Base-by-base conservation (phyloP, 2,113 vertebrate genomes). In the Speoplatyrhinus poulsoni region DNA sequence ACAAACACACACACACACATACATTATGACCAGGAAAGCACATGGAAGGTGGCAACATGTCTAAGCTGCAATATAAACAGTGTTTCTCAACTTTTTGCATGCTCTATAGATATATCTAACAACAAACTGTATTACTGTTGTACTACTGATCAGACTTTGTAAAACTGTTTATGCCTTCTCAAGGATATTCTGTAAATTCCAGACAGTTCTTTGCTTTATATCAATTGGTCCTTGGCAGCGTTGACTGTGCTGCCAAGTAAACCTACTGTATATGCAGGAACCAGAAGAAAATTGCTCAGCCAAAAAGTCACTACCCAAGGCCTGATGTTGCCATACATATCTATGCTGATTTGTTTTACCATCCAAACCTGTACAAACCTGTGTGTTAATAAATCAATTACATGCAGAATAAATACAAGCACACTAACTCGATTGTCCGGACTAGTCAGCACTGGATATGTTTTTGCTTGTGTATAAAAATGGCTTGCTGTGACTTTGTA, bases 11-110 rank as follows among this genome's bases (percentile, higher is more conserved):
- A 3, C 60, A 69, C 65, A 67, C 26, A 55, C 58, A 58, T 66
- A 70, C 54, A 19, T 16, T 74, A 75, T 59, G 11, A 57, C 5
- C 12, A 65, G 55, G 66, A 77, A 62, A 81, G 81, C 72, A 79
- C 74, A 83, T 55, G 59, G 66, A 77, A 56, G 54, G 55, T 17
- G 61, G 69, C 69, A 85, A 73, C 71, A 17, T 56, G 41, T 5
- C 36, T 41, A 41, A 41, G 36, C 36, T 41, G 36, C 7, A 7
- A 6, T 41, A 62, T 64, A 55, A 61, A n/a, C 3, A 47, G 17
- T 55, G 49, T 16, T 58, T 67, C 67, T 13, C 54, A 69, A 17
- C 68, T 9, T 66, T 76, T 54, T 69, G 64, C 62, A 71, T 47
- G 36, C 33, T 10, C 41, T 26, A 36, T 12, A 57, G 53, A 68